phyloP scores from a whole-genome alignment of 2,797 vertebrate species.

The Pangasius larnaudii region DNA sequence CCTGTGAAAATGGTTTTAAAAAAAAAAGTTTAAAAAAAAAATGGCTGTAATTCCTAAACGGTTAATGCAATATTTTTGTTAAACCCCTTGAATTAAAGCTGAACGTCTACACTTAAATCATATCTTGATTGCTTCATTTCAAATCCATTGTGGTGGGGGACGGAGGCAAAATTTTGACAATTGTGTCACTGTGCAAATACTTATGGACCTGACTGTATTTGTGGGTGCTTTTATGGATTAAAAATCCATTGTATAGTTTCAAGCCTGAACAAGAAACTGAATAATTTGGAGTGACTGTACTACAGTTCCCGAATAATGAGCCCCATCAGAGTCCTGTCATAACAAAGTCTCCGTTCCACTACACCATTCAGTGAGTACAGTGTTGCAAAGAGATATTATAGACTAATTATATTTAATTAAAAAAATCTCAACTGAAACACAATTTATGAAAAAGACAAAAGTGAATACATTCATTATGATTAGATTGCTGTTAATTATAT shows the following conservation, averaged over 20 bases:
- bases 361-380: not conserved
- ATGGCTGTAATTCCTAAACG: too few relatives aligned
- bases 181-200: too few relatives aligned
- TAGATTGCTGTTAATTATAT: not conserved
- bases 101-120: too few relatives aligned
- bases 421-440: not conserved
- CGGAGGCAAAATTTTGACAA: too few relatives aligned
- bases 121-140: too few relatives aligned
- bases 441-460: not conserved
- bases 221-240: not conserved
- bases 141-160: too few relatives aligned
- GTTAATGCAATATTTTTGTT: too few relatives aligned
- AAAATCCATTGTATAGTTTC: not conserved
- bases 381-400: not conserved
- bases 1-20: too few relatives aligned
- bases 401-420: not conserved
- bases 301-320: conserved; percentile 8
- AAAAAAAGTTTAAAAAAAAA: too few relatives aligned
- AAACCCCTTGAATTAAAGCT: too few relatives aligned
- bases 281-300: not conserved
- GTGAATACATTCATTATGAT: not conserved
- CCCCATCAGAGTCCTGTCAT: not conserved
- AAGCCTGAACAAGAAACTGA: not conserved
- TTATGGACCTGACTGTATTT: too few relatives aligned
- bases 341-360: not conserved